Evolutionary conservation across 2,888 invertebrate genomes (phyloP).

Genomic region (Lymantria monacha): DNA sequence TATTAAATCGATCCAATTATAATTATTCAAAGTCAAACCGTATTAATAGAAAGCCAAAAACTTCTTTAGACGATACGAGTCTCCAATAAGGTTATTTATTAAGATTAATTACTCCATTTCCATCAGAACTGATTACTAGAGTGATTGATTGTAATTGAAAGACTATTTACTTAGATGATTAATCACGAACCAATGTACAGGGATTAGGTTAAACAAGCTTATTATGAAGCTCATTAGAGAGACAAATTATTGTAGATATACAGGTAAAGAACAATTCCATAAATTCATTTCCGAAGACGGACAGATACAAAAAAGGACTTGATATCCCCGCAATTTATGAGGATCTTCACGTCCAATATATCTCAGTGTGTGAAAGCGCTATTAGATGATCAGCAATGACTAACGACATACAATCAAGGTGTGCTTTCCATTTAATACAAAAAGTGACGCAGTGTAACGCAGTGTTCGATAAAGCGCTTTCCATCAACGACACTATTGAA

Average conservation of each 20-base stretch:
- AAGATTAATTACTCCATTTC: conserved; percentile 20
- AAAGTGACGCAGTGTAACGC: no score
- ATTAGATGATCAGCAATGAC: no score
- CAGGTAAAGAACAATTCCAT: no score
- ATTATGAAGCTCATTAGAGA: neutral
- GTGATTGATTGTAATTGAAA: conserved; percentile 31
- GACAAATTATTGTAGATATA: no score
- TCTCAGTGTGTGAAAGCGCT: no score
- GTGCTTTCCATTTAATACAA: no score
- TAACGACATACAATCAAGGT: no score
- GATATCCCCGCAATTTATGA: no score
- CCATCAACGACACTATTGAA: no score
- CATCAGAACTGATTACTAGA: conserved; percentile 13
- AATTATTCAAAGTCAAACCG: neutral
- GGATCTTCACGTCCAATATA: no score
- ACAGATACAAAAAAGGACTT: neutral
- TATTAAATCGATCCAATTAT: neutral
- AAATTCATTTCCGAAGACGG: no score
- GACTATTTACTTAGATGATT: conserved; percentile 27
- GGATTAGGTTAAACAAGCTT: conserved; percentile 8
- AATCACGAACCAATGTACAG: conserved; percentile 15
- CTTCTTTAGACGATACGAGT: neutral
- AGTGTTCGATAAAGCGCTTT: no score
- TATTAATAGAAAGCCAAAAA: neutral
- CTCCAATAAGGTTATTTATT: conserved; percentile 13